phyloP scores from a whole-genome alignment of 2,797 vertebrate genomes.

The Tenualosa ilisha region DNA sequence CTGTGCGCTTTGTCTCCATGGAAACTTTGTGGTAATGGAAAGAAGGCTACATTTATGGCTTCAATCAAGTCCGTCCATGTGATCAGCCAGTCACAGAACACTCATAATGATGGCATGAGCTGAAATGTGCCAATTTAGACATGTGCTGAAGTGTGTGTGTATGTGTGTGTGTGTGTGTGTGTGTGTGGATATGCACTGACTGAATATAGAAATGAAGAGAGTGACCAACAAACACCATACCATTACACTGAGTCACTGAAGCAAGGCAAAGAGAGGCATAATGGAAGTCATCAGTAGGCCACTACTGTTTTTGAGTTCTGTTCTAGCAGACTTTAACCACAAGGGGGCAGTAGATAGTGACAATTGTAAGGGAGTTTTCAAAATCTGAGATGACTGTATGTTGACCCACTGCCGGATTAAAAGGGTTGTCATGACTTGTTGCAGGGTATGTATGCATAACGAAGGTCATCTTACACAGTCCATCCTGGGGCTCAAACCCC shows the following conservation, averaged over 20 bases:
- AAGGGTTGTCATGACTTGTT: background rate
- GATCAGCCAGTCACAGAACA: constrained; percentile 33
- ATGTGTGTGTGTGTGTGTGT: background rate
- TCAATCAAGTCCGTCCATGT: constrained; percentile 38
- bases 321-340: background rate
- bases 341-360: background rate
- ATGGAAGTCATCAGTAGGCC: too few species aligned
- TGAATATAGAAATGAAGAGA: background rate
- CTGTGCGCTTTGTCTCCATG: constrained; percentile 67
- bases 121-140: background rate
- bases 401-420: background rate
- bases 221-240: background rate
- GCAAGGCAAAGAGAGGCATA: too few species aligned
- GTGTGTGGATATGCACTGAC: background rate
- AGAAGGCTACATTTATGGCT: constrained; percentile 47
- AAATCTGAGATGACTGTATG: background rate
- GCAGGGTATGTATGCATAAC: background rate
- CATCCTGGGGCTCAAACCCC: too few species aligned
- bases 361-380: background rate
- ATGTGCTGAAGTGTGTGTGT: background rate
- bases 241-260: too few species aligned
- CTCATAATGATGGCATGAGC: constrained; percentile 54
- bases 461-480: too few species aligned
- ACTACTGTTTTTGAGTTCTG: background rate
- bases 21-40: constrained; percentile 55